Evolutionary conservation across 2,888 invertebrate species (phyloP).

Genomic region (Folsomia manolachei): DNA sequence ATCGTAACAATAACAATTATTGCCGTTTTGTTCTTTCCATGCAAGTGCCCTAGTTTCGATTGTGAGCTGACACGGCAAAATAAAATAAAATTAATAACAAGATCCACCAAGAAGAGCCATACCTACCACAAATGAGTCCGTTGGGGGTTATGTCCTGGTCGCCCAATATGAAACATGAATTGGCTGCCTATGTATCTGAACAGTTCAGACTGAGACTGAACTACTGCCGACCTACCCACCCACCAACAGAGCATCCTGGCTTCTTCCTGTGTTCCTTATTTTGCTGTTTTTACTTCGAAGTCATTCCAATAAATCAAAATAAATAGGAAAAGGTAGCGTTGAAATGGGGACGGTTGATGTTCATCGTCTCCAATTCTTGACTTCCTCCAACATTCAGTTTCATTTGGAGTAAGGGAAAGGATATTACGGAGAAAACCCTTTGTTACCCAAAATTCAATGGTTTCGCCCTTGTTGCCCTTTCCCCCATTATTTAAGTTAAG

Average conservation of each 20-base stretch:
- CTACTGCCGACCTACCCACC: too few relatives aligned
- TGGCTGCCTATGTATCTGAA: too few relatives aligned
- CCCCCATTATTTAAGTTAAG: background rate
- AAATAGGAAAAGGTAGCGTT: background rate
- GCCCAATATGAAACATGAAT: slow-evolving; percentile 3
- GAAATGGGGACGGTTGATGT: background rate
- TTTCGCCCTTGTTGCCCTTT: background rate
- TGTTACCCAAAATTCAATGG: background rate
- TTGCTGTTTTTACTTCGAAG: background rate
- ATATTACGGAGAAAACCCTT: too few relatives aligned
- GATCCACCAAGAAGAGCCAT: background rate
- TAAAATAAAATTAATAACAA: too few relatives aligned
- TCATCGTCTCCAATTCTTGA: background rate
- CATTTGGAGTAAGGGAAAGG: too few relatives aligned
- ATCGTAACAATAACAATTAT: too few relatives aligned
- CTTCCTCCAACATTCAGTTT: too few relatives aligned
- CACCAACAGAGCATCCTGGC: background rate
- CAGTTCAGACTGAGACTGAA: too few relatives aligned
- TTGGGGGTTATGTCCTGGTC: background rate
- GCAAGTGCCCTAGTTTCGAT: too few relatives aligned
- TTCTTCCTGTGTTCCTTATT: background rate
- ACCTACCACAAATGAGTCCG: background rate
- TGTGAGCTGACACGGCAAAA: too few relatives aligned
- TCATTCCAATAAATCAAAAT: slow-evolving; percentile 5
- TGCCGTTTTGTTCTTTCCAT: too few relatives aligned